Evolutionary conservation across 2,888 invertebrate genomes (phyloP), one percentile per base, ranked within the genome.

Genomic region (Acrobasis consociella): DNA sequence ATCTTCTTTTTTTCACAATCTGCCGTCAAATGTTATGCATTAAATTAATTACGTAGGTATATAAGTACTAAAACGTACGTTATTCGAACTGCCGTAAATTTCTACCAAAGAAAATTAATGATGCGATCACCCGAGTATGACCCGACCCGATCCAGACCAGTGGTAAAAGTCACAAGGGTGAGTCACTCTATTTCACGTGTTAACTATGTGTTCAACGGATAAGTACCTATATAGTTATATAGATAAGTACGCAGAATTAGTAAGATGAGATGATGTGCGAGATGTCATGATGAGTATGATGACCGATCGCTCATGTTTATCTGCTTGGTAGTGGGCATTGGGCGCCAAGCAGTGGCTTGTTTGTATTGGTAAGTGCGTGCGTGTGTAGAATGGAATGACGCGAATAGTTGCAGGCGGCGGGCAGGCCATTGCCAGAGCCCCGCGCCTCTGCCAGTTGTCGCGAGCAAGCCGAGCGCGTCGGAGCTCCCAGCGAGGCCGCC

Each of bases 361-460:
- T 89, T 87, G 88, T 88, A 83, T 86, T 85, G 81, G 84, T 85
- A 82, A 80, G 85, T 89, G 87, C 85, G 90, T 87, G 84, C 85
- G 83, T 85, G 87, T 88, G 86, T 84, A 81, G 83, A 82, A 80
- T 79, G 82, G 82, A 79, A 82, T 90, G 88, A 90, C 89, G 91
- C 89, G 91, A 89, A 91, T 88, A 86, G 80, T 84, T 86, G 87
- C 85, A 83, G 80, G 83, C 83, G 78, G 74, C 42, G 15, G 38
- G 51, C 60, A 42, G 42, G 42, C 42, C 42, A 42, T 56, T 17
- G 56, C 56, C 56, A 46, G 56, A 56, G 56, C 56, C 42, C 56
- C 42, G 75, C 78, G 76, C 74, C 79, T 75, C 73, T 70, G 72
- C 85, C 90, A 90, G 91, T 89, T 79, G 78, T 82, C 82, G 81